Conservation (phyloP, 1,140 invertebrate species). For the Nomia melanderi region DNA sequence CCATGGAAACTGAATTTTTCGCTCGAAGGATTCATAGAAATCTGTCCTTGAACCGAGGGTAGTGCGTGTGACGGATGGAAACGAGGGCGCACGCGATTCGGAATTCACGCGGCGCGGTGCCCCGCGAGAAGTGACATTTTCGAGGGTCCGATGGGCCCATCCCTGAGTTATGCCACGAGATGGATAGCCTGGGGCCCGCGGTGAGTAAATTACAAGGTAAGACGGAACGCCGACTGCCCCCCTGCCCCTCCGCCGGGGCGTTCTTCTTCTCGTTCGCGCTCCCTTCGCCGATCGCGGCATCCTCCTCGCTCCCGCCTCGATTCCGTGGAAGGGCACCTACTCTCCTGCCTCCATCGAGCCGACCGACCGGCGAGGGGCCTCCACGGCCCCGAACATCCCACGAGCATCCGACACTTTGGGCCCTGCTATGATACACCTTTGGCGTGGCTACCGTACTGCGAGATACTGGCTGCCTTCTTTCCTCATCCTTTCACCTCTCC, state of each 20-base stretch:
- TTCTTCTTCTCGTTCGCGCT: slow-evolving; percentile 45
- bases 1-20: too few relatives aligned
- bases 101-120: slow-evolving; percentile 24
- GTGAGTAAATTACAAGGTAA: slow-evolving; percentile 81
- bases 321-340: slow-evolving; percentile 30
- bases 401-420: slow-evolving; percentile 70
- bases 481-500: slow-evolving; percentile 46
- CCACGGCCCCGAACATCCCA: slow-evolving; percentile 62
- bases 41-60: too few relatives aligned
- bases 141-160: slow-evolving; percentile 61
- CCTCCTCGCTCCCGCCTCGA: slow-evolving; percentile 34
- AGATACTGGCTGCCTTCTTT: slow-evolving; percentile 53
- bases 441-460: slow-evolving; percentile 70
- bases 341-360: slow-evolving; percentile 24
- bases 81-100: background rate
- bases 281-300: slow-evolving; percentile 37
- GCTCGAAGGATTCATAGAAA: too few relatives aligned
- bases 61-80: background rate
- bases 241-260: slow-evolving; percentile 21
- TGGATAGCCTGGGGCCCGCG: slow-evolving; percentile 77
- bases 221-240: slow-evolving; percentile 73
- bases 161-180: slow-evolving; percentile 77
- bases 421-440: slow-evolving; percentile 72
- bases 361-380: slow-evolving; percentile 39
- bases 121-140: slow-evolving; percentile 67